phyloP scores from a whole-genome alignment of 2,888 invertebrate genomes.

The Calameuta pallipes region DNA sequence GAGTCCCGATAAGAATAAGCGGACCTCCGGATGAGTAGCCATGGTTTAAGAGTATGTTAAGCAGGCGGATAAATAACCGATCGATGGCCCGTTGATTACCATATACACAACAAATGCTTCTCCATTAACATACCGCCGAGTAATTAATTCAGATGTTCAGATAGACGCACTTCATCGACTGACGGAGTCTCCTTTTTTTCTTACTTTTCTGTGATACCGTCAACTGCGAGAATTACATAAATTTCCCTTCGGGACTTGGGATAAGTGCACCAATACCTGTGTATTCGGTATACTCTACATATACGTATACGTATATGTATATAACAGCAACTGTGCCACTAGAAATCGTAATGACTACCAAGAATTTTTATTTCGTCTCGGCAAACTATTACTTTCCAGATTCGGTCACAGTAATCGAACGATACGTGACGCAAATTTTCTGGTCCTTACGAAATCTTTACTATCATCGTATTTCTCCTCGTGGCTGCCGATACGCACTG shows the following conservation, averaged over 20 bases:
- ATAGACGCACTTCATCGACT: slow-evolving; percentile 13
- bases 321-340: background rate
- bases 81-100: slow-evolving; percentile 18
- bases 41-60: slow-evolving; percentile 11
- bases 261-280: background rate
- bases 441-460: background rate
- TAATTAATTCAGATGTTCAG: slow-evolving; percentile 19
- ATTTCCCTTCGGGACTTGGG: background rate
- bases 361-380: background rate
- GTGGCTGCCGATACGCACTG: background rate
- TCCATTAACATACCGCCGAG: slow-evolving; percentile 19
- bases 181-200: background rate
- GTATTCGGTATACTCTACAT: background rate
- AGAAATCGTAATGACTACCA: background rate
- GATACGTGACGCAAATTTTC: too few species aligned
- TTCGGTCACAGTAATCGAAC: background rate
- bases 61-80: slow-evolving; percentile 17
- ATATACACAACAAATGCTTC: slow-evolving; percentile 19
- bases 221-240: background rate
- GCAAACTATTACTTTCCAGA: background rate
- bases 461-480: background rate
- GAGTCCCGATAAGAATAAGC: background rate
- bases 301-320: background rate
- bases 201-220: background rate
- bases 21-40: slow-evolving; percentile 3